Evolutionary conservation across 2,113 vertebrate genomes (phyloP).

Genomic region (Tychaedon coryphoeus): DNA sequence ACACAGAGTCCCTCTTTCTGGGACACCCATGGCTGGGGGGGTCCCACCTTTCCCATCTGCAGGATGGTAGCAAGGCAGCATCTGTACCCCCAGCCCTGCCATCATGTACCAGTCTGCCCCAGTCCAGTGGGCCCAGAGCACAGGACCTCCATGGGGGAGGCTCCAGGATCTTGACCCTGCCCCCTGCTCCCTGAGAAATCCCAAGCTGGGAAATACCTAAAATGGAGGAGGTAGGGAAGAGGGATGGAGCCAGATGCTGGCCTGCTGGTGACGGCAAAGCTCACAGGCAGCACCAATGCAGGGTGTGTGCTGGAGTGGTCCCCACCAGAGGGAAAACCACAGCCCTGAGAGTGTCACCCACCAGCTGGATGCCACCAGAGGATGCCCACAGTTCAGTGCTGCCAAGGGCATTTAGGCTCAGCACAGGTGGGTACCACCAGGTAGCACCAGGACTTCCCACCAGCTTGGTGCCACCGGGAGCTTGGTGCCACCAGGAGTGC

Average conservation of each 20-base stretch:
- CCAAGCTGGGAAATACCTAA: background rate
- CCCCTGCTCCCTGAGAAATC: background rate
- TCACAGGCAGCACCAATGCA: fast-evolving
- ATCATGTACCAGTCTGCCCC: fast-evolving
- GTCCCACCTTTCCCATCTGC: fast-evolving
- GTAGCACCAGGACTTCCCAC: background rate
- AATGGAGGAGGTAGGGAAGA: background rate
- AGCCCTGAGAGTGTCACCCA: background rate
- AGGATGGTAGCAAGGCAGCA: background rate
- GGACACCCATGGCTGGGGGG: fast-evolving
- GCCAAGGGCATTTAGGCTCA: too few species aligned
- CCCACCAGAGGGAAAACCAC: background rate
- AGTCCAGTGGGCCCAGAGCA: background rate
- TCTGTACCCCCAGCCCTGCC: background rate
- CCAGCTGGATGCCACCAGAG: background rate
- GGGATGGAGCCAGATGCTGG: background rate
- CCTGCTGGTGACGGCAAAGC: background rate
- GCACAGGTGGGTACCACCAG: background rate
- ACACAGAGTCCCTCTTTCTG: fast-evolving
- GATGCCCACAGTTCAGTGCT: background rate
- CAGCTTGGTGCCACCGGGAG: background rate
- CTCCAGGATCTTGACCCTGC: background rate
- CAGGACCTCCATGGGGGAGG: background rate
- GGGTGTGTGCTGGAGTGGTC: background rate
- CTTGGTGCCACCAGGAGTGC: too few species aligned